Base-by-base conservation (phyloP, 2,797 vertebrate species). In the Pseudochirops cupreus region DNA sequence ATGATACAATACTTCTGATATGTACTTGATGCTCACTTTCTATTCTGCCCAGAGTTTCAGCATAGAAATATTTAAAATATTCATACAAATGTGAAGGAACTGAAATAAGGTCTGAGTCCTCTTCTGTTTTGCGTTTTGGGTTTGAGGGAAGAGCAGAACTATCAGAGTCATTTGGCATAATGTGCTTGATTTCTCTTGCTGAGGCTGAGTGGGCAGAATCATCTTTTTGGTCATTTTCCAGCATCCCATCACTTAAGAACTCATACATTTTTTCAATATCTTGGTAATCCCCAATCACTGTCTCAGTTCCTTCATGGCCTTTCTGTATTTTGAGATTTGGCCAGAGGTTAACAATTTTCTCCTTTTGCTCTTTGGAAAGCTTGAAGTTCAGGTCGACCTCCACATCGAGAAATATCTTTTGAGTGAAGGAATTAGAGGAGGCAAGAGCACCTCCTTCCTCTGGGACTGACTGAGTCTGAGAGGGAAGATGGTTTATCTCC, bases 321-420 rank as follows among this genome's bases (percentile, higher is more conserved):
- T 95, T 11, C 95, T 97, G 90, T 91, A 92, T 97, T 92, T 93
- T 97, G 89, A 99, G 82, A 26, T 90, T 95, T 92, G 99, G 98
- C 90, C 96, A 99, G 4, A 98, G 0, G 56, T 13, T 1, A 4
- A 74, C 31, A 94, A 98, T 93, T 33, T 56, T 90, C 46, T 98
- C 87, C 94, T 98, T 98, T 91, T 98, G 97, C 90, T 98, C 95
- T 96, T 97, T 87, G 91, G 98, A 98, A 96, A 99, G 95, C 13
- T 92, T 92, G 62, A 97, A 95, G 97, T 98, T 98, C 97, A 99
- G 97, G 58, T 96, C 97, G 3, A 98, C 98, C 31, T 97, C 97
- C 14, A 98, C 98, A 13, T 82, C 90, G 91, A 98, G 96, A 97
- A 99, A 99, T 97, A 99, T 97, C 99, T 98, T 98, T 95, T 91